Percentiles rank a stretch among this genome's conserved stretches.
Conservation (phyloP, 1,140 invertebrate species). For the Penaeus vannamei region DNA sequence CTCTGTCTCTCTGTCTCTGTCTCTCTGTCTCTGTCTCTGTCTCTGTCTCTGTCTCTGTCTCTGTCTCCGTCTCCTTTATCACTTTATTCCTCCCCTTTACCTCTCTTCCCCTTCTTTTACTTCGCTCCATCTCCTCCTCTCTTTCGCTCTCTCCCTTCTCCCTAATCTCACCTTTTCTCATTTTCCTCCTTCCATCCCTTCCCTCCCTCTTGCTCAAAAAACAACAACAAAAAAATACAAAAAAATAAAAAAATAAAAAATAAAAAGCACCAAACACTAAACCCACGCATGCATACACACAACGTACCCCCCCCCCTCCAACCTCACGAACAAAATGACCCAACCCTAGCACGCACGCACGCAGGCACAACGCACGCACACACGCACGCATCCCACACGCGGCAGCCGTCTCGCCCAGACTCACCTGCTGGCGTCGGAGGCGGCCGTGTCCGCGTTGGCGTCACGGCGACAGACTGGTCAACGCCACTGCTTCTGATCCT, state of each 20-base stretch:
- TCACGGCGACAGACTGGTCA: too few relatives aligned
- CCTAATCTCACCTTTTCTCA: not conserved
- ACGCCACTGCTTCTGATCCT: too few relatives aligned
- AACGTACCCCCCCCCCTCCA: not conserved
- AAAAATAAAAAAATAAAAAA: too few relatives aligned
- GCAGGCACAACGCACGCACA: constrained; percentile 2
- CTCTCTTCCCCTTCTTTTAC: too few relatives aligned
- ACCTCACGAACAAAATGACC: not conserved
- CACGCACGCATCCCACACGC: not conserved
- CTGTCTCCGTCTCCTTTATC: not conserved
- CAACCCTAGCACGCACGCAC: not conserved
- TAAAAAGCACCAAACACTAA: too few relatives aligned
- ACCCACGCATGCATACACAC: not conserved
- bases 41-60: too few relatives aligned
- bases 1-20: not conserved
- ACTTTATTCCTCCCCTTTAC: not conserved
- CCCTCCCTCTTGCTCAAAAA: not conserved
- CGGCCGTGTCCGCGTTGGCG: too few relatives aligned
- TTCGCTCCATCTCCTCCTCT: not conserved
- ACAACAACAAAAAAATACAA: too few relatives aligned
- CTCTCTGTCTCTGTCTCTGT: too few relatives aligned
- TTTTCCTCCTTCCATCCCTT: not conserved
- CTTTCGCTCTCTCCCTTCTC: too few relatives aligned
- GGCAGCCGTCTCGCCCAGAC: not conserved
- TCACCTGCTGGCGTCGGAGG: too few relatives aligned